Evolutionary conservation across 2,797 vertebrate species (phyloP).

Genomic region (Spinus pinus): DNA sequence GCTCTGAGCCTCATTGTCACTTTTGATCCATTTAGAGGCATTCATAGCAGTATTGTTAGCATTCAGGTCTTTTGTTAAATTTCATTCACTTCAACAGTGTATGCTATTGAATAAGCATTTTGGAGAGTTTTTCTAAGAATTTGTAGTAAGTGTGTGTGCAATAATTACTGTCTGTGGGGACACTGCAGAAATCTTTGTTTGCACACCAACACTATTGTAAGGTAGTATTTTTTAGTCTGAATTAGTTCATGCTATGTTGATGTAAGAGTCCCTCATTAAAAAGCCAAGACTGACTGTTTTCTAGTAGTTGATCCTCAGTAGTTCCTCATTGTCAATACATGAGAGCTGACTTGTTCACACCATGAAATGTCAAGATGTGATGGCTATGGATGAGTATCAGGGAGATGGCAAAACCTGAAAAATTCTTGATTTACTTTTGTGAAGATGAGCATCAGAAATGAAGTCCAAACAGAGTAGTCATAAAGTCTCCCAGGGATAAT

Average conservation of each 20-base stretch:
- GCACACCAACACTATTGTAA: background rate
- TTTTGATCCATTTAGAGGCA: slow-evolving; percentile 28
- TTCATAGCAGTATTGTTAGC: background rate
- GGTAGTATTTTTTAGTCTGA: background rate
- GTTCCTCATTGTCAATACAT: background rate
- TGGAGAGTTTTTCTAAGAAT: background rate
- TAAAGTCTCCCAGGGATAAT: background rate
- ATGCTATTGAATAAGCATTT: background rate
- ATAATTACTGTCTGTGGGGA: background rate
- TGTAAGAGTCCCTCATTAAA: background rate
- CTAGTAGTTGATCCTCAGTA: background rate
- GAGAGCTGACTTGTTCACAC: background rate
- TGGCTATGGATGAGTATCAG: background rate
- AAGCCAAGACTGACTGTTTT: background rate
- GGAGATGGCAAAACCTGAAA: background rate
- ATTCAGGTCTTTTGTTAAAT: background rate
- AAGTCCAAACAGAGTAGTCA: background rate
- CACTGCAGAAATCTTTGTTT: background rate
- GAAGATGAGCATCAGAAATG: background rate
- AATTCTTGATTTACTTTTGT: background rate
- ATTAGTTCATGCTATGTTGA: background rate
- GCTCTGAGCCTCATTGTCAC: slow-evolving; percentile 2
- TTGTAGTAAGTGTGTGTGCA: background rate
- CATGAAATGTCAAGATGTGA: background rate
- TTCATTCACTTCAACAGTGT: background rate